Evolutionary conservation across 2,113 vertebrate species (phyloP).

Genomic region (Meles meles): DNA sequence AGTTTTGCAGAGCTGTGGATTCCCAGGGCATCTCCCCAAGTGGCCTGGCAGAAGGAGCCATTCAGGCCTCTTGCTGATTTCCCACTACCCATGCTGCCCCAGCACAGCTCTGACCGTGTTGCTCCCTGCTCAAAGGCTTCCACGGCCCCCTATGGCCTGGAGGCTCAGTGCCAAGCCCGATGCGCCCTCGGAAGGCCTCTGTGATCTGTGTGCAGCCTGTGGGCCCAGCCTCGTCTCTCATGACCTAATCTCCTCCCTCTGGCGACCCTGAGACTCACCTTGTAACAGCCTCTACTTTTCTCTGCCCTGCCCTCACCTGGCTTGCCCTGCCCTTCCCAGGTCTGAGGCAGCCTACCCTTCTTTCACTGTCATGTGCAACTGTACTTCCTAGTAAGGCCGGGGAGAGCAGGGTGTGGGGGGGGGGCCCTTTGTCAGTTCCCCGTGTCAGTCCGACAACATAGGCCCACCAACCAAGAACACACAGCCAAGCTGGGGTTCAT

Average conservation of each 20-base stretch:
- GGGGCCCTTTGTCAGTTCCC: background rate
- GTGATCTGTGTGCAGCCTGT: background rate
- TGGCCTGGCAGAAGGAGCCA: background rate
- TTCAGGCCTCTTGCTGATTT: background rate
- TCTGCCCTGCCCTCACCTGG: background rate
- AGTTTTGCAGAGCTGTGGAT: background rate
- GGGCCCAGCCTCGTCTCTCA: background rate
- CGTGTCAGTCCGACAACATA: background rate
- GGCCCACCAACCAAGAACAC: background rate
- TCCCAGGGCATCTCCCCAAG: constrained; percentile 17
- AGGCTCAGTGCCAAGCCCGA: background rate
- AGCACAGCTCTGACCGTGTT: background rate
- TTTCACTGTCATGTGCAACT: background rate
- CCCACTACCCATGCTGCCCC: background rate
- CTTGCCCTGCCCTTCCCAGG: background rate
- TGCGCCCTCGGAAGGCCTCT: background rate
- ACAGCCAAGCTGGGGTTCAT: background rate
- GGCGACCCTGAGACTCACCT: background rate
- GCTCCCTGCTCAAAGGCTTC: background rate
- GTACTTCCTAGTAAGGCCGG: background rate
- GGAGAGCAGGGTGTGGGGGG: background rate
- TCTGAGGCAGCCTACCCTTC: background rate
- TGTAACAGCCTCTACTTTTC: background rate
- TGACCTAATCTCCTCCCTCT: background rate
- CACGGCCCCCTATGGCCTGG: too few relatives aligned